Evolutionary conservation across 2,888 invertebrate species (phyloP), one percentile per base, ranked within the genome.

Genomic region (Hirtodrosophila confusa): DNA sequence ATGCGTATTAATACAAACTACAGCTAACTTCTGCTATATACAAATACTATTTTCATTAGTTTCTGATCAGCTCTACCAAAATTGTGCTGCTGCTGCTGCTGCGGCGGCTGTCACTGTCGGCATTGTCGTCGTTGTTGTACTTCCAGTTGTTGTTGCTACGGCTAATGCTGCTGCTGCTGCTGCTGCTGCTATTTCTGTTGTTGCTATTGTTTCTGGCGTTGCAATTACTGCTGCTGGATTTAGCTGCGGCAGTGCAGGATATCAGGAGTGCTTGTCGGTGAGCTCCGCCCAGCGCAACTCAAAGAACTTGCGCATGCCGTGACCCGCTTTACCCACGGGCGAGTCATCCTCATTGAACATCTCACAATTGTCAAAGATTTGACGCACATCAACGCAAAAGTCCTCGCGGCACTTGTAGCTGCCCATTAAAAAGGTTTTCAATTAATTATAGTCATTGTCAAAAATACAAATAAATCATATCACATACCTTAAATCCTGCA

Each of bases 261-360:
- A 92, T 92, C 92, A 92, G 90, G 92, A 92, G 77, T 91, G 91
- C 74, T 92, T 92, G 54, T 92, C 92, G 23, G 92, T 91, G 79
- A 95, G 92, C 90, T 96, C 96, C 73, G 94, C 93, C 98, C 98
- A 98, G 56, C 96, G 94, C 60, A 95, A 94, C 91, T 98, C 97
- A 91, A 99, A 99, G 93, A 97, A 98, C 91, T 95, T 95, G 29
- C 98, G 93, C 96, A 99, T 96, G 88, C 94, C 95, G 91, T 98
- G 98, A 0, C 99, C 99, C 10, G 99, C 98, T 89, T 97, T 96
- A 2, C 99, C 99, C 41, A 99, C 98, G 0, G 98, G 98, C 80
- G 98, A 98, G 92, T 99, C 98, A 91, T 99, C 99, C 91, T 99
- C 99, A 92, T 99, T 99, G 93, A 99, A 99, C 55, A 97, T 96